Evolutionary conservation across 2,113 vertebrate species (phyloP).

Genomic region (Myotis davidii): DNA sequence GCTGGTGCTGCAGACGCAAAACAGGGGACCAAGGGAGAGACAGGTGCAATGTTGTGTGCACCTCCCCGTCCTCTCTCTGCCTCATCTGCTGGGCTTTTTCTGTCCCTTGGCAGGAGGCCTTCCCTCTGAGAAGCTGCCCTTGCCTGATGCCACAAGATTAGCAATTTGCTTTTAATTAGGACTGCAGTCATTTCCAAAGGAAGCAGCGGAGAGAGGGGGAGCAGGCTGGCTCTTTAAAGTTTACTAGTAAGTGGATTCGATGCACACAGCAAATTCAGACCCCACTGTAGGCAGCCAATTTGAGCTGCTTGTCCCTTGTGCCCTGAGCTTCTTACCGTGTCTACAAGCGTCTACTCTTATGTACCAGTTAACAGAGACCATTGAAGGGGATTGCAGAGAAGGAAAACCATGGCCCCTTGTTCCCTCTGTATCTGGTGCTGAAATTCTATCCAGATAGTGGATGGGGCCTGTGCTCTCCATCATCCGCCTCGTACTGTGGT

Average conservation of each 20-base stretch:
- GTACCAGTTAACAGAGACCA: constrained; percentile 70
- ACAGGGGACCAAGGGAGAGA: background rate
- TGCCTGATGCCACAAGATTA: constrained; percentile 72
- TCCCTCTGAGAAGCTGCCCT: constrained; percentile 61
- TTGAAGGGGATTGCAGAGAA: constrained; percentile 54
- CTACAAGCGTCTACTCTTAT: constrained; percentile 63
- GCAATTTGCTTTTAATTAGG: constrained; percentile 86
- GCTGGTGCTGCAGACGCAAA: background rate
- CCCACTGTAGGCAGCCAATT: constrained; percentile 69
- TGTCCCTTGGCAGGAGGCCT: constrained; percentile 63
- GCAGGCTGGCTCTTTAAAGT: constrained; percentile 76
- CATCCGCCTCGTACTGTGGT: background rate
- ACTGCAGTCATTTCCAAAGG: constrained; percentile 72
- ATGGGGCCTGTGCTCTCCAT: background rate
- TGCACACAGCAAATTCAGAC: constrained; percentile 34
- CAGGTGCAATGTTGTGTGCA: rapidly evolving
- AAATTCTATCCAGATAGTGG: constrained; percentile 66
- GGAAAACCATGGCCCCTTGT: constrained; percentile 36
- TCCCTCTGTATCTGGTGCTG: constrained; percentile 70
- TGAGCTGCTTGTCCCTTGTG: constrained; percentile 53
- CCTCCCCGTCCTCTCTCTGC: background rate
- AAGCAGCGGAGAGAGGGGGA: background rate
- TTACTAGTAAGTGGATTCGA: constrained; percentile 18
- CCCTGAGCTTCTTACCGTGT: constrained; percentile 54
- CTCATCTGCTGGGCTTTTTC: background rate